Conservation (phyloP, 35 echinoderm and acorn worm genomes). For the Nesometra sesokonis region DNA sequence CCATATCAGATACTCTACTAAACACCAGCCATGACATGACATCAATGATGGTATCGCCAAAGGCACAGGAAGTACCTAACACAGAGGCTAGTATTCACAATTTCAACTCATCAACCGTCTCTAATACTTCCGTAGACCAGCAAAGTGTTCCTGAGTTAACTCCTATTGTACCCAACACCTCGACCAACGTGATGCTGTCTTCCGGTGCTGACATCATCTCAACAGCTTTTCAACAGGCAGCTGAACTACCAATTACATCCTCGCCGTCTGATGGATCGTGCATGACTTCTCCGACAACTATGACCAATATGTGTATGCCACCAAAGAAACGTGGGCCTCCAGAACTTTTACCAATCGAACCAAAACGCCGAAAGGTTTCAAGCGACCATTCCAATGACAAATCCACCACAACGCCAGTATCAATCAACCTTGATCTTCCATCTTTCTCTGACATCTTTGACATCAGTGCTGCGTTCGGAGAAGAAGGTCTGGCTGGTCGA, state of each 20-base stretch:
- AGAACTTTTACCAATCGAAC: neutral
- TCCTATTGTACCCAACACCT: neutral
- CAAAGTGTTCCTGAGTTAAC: neutral
- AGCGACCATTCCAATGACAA: neutral
- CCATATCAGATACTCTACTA: neutral
- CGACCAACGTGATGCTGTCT: neutral
- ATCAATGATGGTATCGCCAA: neutral
- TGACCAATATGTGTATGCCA: neutral
- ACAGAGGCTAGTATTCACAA: neutral
- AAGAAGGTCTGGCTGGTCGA: conserved; percentile 74
- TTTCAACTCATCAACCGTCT: neutral
- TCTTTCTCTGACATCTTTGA: conserved; percentile 87
- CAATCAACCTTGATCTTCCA: conserved; percentile 76
- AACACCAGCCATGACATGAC: neutral
- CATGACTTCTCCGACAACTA: neutral
- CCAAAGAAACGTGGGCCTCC: neutral
- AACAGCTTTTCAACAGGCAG: neutral
- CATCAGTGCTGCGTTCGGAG: conserved; percentile 39
- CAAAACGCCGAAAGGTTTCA: neutral
- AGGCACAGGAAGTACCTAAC: neutral
- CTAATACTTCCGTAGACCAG: neutral
- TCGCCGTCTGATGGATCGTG: neutral
- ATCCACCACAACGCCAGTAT: neutral
- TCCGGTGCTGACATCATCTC: neutral
- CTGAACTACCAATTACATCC: neutral